Percentiles rank a stretch among this genome's conserved stretches.
Conservation (phyloP, 1,140 invertebrate species). For the Archegozetes longisetosus region DNA sequence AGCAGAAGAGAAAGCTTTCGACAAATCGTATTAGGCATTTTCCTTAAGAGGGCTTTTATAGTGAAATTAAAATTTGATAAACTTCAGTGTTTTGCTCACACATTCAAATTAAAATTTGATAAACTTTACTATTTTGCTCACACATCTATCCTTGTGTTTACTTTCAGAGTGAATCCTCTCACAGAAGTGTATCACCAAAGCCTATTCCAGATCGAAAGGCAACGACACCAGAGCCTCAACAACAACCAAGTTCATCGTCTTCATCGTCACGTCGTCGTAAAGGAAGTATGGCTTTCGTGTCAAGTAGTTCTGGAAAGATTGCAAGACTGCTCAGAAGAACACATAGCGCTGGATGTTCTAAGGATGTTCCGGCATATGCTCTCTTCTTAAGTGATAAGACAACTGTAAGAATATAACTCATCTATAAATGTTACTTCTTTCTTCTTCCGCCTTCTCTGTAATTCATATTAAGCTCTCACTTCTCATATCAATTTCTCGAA, state of each 20-base stretch:
- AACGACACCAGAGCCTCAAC: background rate
- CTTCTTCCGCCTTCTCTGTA: no score
- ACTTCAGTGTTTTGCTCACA: no score
- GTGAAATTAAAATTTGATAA: no score
- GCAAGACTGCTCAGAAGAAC: constrained; percentile 28
- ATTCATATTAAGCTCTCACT: no score
- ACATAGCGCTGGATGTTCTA: constrained; percentile 30
- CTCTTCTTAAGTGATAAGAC: constrained; percentile 25
- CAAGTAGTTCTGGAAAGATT: constrained; percentile 23
- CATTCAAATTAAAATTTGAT: no score
- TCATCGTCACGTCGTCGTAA: constrained; percentile 10
- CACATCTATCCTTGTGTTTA: no score
- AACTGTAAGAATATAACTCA: constrained; percentile 14
- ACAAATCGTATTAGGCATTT: no score
- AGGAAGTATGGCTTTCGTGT: constrained; percentile 14
- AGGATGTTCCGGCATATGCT: constrained; percentile 30
- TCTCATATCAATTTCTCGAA: no score
- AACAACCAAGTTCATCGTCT: background rate
- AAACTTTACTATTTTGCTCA: no score
- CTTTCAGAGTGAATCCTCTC: no score
- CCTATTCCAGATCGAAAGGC: background rate
- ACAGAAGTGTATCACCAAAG: background rate
- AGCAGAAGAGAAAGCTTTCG: no score
- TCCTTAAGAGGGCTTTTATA: no score
- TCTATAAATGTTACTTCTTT: background rate